Evolutionary conservation across 1,140 invertebrate genomes (phyloP), one percentile per base, ranked within the genome.

Genomic region (Lanistes nyassanus): DNA sequence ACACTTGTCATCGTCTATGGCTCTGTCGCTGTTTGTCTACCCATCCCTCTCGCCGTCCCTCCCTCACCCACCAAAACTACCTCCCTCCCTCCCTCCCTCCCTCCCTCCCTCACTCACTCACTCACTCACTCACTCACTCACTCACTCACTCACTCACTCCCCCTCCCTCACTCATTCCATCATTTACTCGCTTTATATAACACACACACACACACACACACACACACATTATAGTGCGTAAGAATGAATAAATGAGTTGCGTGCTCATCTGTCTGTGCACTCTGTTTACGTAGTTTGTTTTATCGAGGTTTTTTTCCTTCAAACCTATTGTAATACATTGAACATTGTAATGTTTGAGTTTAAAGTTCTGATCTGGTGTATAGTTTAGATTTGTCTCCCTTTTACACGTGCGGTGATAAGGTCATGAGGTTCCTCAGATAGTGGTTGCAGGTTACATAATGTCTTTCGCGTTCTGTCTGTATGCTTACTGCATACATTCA

Each of bases 1-100:
- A 19, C 47, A 11, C 58, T 60, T 73, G 23, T 42, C 37, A 62
- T 34, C 47, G 26, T 42, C 56, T 73, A 51, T 73, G 3, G 36
- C 56, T 73, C 70, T 74, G 1, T 66, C 62, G 64, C 37, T 74
- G 42, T 55, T 31, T 74, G 58, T 74, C 62, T 66, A 6, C 51
- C 72, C 51, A 39, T 62, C 56, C 47, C 70, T 73, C 53, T 62
- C 56, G 3, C 70, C 60, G 3, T 39, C 37, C 39, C 55, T 60
- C 37, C 37, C 29, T 64, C 58, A 37, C 42, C 31, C 29, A 37
- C 56, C 42, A n/a, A 42, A 55, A 62, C 56, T 47, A 3, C 37
- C 42, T 47, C 29, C 42, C 72, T 65, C 60, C 37, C 34, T 74
- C 60, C 37, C 36, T 39, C 34, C 39, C 36, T 64, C 42, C 37